Conservation (phyloP, 2,797 vertebrate species). For the Coracias cyanogaster region DNA sequence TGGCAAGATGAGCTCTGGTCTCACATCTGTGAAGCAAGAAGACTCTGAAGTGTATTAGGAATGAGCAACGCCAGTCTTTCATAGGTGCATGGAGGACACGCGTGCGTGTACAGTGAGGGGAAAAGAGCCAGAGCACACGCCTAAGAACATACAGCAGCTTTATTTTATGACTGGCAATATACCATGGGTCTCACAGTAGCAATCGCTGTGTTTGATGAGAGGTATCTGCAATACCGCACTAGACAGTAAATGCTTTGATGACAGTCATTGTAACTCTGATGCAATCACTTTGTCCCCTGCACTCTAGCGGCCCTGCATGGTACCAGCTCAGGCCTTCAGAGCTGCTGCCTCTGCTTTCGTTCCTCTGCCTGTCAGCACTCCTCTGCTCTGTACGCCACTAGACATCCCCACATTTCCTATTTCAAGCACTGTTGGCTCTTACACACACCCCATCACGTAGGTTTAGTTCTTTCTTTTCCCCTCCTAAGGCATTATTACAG, state of each 20-base stretch:
- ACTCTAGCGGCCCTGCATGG: not conserved
- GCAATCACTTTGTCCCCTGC: accelerated
- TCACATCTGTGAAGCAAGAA: not conserved
- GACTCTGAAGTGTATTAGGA: not conserved
- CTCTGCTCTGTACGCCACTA: not conserved
- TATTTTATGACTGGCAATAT: not conserved
- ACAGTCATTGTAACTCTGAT: not conserved
- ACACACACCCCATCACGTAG: not conserved
- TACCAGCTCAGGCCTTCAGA: not conserved
- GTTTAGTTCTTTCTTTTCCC: not conserved
- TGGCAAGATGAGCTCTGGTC: not conserved
- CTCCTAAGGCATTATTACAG: not conserved
- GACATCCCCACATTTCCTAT: not conserved
- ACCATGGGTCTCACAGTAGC: not conserved
- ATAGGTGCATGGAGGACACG: too few species aligned
- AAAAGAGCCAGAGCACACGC: not conserved
- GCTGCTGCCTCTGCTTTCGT: not conserved
- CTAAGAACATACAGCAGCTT: not conserved
- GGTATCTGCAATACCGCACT: too few species aligned
- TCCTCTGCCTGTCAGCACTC: not conserved
- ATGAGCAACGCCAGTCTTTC: not conserved
- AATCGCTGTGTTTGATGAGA: not conserved
- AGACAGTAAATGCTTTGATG: not conserved
- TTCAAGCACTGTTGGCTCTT: not conserved
- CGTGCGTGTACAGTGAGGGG: accelerated